A percentile compares a stretch with the other conserved stretches of the same genome.
Conservation (phyloP, 2,888 invertebrate species). For the Melinaea menophilus region DNA sequence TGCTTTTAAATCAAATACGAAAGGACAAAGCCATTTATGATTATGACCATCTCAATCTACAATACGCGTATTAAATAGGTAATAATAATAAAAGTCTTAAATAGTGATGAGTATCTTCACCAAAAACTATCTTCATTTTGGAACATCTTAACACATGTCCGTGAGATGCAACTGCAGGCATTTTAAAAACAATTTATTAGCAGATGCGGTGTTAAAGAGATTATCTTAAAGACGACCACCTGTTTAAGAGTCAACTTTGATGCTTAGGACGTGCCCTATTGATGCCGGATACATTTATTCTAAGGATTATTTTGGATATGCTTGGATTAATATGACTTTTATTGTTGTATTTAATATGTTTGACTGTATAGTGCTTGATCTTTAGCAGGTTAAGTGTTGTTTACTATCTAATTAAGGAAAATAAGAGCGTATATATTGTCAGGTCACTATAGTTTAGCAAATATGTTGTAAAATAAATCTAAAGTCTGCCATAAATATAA, state of each 20-base stretch:
- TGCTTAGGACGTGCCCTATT: constrained; percentile 49
- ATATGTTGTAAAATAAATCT: too few relatives aligned
- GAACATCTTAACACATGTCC: constrained; percentile 58
- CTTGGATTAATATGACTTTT: constrained; percentile 15
- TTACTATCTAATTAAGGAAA: constrained; percentile 10
- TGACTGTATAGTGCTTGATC: neutral
- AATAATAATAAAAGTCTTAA: too few relatives aligned
- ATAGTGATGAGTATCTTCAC: too few relatives aligned
- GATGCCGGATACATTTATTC: constrained; percentile 62
- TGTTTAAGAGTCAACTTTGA: constrained; percentile 57
- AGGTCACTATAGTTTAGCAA: too few relatives aligned
- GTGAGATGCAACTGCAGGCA: constrained; percentile 46
- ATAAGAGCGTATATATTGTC: neutral
- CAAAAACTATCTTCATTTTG: constrained; percentile 33
- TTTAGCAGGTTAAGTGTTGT: constrained; percentile 30
- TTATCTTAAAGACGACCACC: constrained; percentile 71
- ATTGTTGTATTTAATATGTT: neutral
- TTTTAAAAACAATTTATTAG: constrained; percentile 55
- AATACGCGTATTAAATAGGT: too few relatives aligned
- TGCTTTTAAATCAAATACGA: constrained; percentile 8
- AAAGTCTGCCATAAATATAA: too few relatives aligned
- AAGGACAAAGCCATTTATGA: too few relatives aligned
- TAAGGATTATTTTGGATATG: constrained; percentile 32
- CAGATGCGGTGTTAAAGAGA: constrained; percentile 62
- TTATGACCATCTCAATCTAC: too few relatives aligned